Conservation (phyloP, 2,113 vertebrate genomes). For the Cariama cristata region DNA sequence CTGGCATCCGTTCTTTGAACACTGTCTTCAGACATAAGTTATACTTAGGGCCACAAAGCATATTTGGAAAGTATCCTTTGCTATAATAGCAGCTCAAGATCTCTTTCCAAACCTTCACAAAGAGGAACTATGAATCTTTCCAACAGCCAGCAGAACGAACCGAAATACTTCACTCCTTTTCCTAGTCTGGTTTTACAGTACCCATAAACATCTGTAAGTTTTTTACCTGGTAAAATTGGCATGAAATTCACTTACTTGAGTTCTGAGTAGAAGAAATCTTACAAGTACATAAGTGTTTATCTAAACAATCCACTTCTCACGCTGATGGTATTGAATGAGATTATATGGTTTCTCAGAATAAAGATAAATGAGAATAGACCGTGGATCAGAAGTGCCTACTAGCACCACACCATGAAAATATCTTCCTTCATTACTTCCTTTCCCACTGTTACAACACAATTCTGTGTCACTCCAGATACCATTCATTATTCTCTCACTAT, state of each 20-base stretch:
- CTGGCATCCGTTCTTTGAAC: neutral
- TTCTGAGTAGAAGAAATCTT: neutral
- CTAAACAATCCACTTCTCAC: neutral
- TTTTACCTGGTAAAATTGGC: neutral
- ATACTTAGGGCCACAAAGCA: neutral
- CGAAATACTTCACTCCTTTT: neutral
- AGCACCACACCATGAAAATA: rapidly evolving
- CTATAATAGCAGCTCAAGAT: neutral
- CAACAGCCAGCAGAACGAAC: neutral
- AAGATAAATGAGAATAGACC: neutral
- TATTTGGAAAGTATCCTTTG: neutral
- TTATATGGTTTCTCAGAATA: neutral
- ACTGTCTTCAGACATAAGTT: neutral
- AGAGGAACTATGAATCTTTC: neutral
- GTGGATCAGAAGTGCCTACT: neutral
- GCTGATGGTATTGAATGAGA: neutral
- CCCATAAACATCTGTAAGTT: neutral
- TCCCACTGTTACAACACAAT: neutral
- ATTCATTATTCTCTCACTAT: neutral
- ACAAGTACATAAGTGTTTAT: neutral
- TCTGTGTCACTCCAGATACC: neutral
- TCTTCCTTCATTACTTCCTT: neutral
- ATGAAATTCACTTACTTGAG: neutral
- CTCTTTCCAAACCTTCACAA: neutral
- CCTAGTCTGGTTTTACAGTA: neutral